Evolutionary conservation across 2,113 vertebrate genomes (phyloP).

Genomic region (Eurypyga helias): DNA sequence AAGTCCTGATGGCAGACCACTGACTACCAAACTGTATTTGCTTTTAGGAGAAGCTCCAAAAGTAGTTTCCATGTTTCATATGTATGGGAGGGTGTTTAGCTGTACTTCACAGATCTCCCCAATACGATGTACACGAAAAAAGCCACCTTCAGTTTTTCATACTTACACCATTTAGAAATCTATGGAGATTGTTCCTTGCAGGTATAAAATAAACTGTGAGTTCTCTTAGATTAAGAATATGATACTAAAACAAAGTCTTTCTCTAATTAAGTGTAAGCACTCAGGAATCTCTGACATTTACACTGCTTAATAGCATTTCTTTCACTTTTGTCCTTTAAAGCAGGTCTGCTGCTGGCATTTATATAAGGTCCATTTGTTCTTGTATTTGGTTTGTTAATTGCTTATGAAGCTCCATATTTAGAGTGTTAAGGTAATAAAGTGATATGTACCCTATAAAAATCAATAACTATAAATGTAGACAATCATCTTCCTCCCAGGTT

Average conservation of each 20-base stretch:
- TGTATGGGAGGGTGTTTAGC: background rate
- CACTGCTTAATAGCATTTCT: background rate
- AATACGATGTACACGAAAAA: background rate
- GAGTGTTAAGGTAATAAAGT: background rate
- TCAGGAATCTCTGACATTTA: background rate
- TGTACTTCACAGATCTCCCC: background rate
- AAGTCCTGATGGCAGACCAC: background rate
- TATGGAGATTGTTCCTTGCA: background rate
- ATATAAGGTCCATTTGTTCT: background rate
- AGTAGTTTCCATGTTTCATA: background rate
- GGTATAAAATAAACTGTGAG: background rate
- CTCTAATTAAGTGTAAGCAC: background rate
- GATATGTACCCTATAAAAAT: background rate
- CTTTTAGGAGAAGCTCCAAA: background rate
- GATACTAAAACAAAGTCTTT: background rate
- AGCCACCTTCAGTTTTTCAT: background rate
- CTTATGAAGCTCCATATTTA: background rate
- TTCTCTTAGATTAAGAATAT: background rate
- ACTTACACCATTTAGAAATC: background rate
- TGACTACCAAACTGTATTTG: background rate
- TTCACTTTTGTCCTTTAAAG: conserved; percentile 9
- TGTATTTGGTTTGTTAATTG: conserved; percentile 22
- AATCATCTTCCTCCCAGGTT: background rate
- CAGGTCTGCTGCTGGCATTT: background rate
- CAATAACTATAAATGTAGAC: background rate